phyloP scores from a whole-genome alignment of 1,140 invertebrate genomes.

The Ceratitis capitata region DNA sequence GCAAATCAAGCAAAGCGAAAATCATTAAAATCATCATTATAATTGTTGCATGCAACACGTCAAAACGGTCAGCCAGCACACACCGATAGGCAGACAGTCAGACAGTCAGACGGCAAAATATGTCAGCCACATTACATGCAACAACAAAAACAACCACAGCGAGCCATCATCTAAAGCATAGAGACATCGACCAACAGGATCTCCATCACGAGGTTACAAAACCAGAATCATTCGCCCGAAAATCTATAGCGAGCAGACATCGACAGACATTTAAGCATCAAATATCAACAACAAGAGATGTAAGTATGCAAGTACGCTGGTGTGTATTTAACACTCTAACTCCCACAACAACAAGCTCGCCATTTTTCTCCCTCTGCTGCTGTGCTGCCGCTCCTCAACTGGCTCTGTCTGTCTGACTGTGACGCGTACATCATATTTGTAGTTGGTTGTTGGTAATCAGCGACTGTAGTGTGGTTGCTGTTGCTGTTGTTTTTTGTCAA shows the following conservation, averaged over 20 bases:
- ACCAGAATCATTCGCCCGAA: background rate
- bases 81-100: background rate
- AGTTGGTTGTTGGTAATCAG: background rate
- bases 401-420: constrained; percentile 2
- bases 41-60: background rate
- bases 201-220: too few species aligned
- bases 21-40: constrained; percentile 1
- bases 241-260: background rate
- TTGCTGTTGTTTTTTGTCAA: background rate
- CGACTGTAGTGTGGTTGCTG: background rate
- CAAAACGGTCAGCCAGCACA: background rate
- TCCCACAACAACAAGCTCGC: background rate
- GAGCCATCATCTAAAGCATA: background rate
- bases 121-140: background rate
- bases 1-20: background rate
- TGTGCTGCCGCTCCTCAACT: background rate
- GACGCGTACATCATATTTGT: constrained; percentile 12
- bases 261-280: background rate
- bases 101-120: background rate
- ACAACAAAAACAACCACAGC: background rate
- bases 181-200: background rate
- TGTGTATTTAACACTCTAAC: background rate
- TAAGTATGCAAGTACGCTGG: background rate
- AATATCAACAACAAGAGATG: background rate
- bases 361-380: background rate